Evolutionary conservation across 2,888 invertebrate genomes (phyloP).

Genomic region (Kryphioiulus occultus): DNA sequence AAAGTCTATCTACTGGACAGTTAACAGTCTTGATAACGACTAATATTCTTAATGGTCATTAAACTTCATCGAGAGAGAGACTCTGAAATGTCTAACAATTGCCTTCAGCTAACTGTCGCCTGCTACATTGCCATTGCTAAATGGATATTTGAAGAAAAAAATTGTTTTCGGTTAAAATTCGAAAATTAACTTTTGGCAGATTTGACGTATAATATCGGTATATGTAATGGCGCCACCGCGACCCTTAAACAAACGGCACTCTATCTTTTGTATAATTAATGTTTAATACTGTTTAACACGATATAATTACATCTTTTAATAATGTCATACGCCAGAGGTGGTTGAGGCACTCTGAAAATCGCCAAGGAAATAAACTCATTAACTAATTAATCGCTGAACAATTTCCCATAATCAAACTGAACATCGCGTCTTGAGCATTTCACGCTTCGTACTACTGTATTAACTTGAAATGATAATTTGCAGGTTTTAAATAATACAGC

Average conservation of each 20-base stretch:
- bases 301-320: not conserved
- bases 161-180: not conserved
- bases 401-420: slow-evolving; percentile 3
- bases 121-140: not conserved
- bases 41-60: not conserved
- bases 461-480: slow-evolving; percentile 14
- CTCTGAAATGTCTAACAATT: not conserved
- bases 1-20: slow-evolving; percentile 35
- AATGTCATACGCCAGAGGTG: not conserved
- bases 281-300: not conserved
- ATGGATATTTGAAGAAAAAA: not conserved
- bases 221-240: not conserved
- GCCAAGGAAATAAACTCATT: not conserved
- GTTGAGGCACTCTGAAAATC: not conserved
- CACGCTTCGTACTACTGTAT: not conserved
- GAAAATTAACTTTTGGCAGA: not conserved
- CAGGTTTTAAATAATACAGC: slow-evolving; percentile 33
- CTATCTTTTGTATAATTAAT: not conserved
- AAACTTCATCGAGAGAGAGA: not conserved
- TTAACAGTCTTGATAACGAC: slow-evolving; percentile 39
- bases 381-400: not conserved
- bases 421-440: not conserved
- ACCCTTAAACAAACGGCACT: not conserved
- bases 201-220: not conserved
- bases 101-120: not conserved